A percentile compares a stretch with the other conserved stretches of the same genome.
Evolutionary conservation across 2,888 invertebrate genomes (phyloP).

Genomic region (Lithophane leautieri): DNA sequence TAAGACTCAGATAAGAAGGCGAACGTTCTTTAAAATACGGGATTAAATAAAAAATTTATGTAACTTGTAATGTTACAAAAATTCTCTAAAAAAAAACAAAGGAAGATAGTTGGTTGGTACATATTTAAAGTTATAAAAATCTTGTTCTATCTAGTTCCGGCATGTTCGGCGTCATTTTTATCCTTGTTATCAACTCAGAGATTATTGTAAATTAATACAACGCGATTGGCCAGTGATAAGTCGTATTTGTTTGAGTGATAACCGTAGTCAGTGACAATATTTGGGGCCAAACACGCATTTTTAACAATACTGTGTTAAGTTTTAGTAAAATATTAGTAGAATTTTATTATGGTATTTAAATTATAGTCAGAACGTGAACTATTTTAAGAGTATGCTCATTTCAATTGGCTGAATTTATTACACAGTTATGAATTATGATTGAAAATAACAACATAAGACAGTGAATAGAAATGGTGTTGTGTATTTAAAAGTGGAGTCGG

Average conservation of each 20-base stretch:
- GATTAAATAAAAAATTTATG: no score
- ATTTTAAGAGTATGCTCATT: not conserved
- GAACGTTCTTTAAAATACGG: no score
- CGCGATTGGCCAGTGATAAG: conserved; percentile 50
- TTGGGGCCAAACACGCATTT: not conserved
- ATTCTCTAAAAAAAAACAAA: not conserved
- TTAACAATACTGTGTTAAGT: no score
- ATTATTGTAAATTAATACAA: conserved; percentile 19
- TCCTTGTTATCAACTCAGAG: conserved; percentile 25
- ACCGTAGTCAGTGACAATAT: conserved; percentile 20
- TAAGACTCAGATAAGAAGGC: no score
- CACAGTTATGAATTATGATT: not conserved
- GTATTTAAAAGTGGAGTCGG: not conserved
- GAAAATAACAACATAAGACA: not conserved
- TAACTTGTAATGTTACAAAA: not conserved
- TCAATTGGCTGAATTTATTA: no score
- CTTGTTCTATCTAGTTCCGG: conserved; percentile 11
- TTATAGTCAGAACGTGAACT: not conserved
- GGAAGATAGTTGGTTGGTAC: not conserved
- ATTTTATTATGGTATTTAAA: not conserved
- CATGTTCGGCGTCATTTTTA: conserved; percentile 13
- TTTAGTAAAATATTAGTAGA: not conserved
- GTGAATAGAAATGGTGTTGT: conserved; percentile 15
- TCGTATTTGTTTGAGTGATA: conserved; percentile 46
- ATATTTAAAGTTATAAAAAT: not conserved